phyloP scores from a whole-genome alignment of 2,113 vertebrate genomes.

The Propithecus coquereli region DNA sequence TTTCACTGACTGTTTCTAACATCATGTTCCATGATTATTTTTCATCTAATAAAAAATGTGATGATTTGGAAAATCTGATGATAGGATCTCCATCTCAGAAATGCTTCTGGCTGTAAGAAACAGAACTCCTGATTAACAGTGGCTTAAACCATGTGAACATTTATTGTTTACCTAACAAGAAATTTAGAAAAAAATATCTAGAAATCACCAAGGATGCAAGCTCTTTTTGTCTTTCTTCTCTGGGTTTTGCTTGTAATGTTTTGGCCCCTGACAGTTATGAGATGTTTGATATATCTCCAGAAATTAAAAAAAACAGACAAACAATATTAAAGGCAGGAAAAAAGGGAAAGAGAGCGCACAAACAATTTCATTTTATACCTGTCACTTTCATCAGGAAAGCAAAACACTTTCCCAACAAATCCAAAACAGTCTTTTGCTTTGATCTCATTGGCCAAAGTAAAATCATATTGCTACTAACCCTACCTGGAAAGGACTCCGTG shows the following conservation, averaged over 20 bases:
- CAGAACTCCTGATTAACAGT: not conserved
- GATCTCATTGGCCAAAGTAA: not conserved
- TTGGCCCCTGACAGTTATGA: not conserved
- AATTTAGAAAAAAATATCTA: not conserved
- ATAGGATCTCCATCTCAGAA: not conserved
- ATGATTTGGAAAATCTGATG: not conserved
- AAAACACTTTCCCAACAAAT: not conserved
- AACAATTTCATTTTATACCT: not conserved
- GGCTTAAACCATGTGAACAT: not conserved
- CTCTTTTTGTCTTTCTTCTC: not conserved
- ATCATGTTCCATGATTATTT: not conserved
- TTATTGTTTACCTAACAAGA: not conserved
- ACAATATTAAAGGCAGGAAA: not conserved
- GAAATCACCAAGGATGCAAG: not conserved
- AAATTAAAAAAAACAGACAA: not conserved
- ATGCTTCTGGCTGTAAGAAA: not conserved
- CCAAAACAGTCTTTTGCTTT: not conserved
- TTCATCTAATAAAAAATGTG: not conserved
- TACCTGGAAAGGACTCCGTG: not conserved
- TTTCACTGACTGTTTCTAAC: not conserved
- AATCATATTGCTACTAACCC: not conserved
- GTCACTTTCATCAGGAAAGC: not conserved
- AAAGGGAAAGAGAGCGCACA: not conserved
- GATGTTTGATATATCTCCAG: not conserved
- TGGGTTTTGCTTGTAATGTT: not conserved